These are phyloP conservation scores for Drepanosiphum platanoidis DNA, from an alignment of 2,888 invertebrate genomes.

Conservation along the genomic window DNA sequence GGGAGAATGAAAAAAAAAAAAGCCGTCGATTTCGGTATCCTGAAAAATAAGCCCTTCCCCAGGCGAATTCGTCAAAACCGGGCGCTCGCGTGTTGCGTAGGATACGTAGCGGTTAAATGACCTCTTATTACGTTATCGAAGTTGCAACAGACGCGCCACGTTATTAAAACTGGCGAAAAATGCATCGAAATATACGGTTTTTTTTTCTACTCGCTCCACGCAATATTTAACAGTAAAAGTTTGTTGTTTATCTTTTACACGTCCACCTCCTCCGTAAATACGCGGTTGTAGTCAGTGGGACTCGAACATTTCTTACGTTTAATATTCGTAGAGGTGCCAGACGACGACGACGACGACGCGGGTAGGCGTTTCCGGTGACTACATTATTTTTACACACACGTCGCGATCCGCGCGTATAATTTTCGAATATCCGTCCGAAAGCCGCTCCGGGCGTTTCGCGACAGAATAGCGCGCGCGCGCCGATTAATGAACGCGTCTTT, in stretches of 20 bases:
- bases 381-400: background rate
- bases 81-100: background rate
- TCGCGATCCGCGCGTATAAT: too few species aligned
- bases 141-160: background rate
- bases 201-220: background rate
- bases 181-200: background rate
- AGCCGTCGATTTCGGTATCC: too few species aligned
- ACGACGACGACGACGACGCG: background rate
- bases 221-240: background rate
- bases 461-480: background rate
- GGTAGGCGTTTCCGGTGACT: slow-evolving; percentile 4
- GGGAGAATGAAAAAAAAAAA: too few species aligned
- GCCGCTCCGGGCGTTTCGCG: background rate
- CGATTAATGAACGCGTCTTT: too few species aligned
- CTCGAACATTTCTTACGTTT: background rate
- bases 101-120: too few species aligned
- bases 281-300: background rate
- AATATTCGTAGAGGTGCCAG: too few species aligned
- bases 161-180: background rate
- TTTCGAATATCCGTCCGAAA: background rate
- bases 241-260: background rate
- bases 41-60: too few species aligned
- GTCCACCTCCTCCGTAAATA: background rate
- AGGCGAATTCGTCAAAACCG: too few species aligned
- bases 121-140: background rate